A percentile compares a stretch with the other conserved stretches of the same genome.
These are phyloP conservation scores for Drosophila tani DNA, from an alignment of 1,140 invertebrate species.

Conservation along the genomic window DNA sequence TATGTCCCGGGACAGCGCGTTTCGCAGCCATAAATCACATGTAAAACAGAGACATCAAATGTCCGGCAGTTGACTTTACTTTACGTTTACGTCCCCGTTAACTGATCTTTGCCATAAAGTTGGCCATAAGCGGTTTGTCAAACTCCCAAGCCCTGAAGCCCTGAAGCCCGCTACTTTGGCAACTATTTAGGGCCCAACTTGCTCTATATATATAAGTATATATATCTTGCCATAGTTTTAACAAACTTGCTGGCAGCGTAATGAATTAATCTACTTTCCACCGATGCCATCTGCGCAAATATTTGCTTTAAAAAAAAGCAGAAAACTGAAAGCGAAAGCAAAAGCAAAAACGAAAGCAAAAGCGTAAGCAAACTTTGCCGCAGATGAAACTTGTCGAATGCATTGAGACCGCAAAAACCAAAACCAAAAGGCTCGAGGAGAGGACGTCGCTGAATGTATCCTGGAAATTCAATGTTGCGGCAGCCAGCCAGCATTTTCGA, in stretches of 20 bases:
- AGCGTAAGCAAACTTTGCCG: constrained; percentile 7
- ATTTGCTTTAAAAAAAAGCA: constrained; percentile 33
- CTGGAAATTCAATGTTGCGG: constrained; percentile 44
- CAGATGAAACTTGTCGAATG: constrained; percentile 47
- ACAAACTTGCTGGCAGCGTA: constrained; percentile 46
- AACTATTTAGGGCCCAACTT: constrained; percentile 38
- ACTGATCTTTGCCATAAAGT: constrained; percentile 39
- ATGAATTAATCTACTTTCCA: constrained; percentile 54
- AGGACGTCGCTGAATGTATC: constrained; percentile 38
- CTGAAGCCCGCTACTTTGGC: constrained; percentile 10
- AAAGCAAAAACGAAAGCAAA: constrained; percentile 4
- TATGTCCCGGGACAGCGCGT: constrained; percentile 33
- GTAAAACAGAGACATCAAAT: constrained; percentile 39
- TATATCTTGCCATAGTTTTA: constrained; percentile 29
- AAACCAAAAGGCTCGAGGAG: constrained; percentile 15
- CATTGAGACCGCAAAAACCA: constrained; percentile 45
- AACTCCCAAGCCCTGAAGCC: constrained; percentile 2
- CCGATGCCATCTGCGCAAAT: constrained; percentile 52
- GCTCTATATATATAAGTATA: constrained; percentile 1
- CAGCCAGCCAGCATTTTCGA: constrained; percentile 51
- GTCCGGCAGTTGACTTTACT: constrained; percentile 16
- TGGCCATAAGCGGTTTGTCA: constrained; percentile 39
- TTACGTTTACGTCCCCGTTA: constrained; percentile 5
- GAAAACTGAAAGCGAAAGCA: constrained; percentile 3
- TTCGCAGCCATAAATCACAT: constrained; percentile 34